Base-by-base conservation (phyloP, 2,797 vertebrate genomes). In the Margarornis squamiger region DNA sequence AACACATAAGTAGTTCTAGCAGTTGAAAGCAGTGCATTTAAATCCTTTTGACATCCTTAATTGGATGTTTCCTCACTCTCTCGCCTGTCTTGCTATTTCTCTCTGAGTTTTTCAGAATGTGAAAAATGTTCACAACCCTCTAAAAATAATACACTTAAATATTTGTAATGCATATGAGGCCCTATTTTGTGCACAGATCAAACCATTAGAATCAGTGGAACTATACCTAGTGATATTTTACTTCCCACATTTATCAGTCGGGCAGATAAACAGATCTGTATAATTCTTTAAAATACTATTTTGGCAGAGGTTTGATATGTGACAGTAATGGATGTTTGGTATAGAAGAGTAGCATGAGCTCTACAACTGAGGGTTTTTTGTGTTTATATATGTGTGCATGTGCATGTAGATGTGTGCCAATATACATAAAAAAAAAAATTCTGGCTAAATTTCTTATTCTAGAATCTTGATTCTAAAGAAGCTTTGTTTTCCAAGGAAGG, bases 1-100 rank as follows among this genome's bases (percentile, higher is more conserved):
- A 82, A 85, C 52, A 70, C 34, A 10, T 93, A 82, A 94, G 55
- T 71, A 66, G 73, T 92, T 93, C 32, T 90, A 97, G 77, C 93
- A 93, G 88, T 24, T 93, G 92, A 94, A 92, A 93, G 34, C 17
- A 55, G 59, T 73, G 32, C 52, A 86, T 84, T 95, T 92, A 95
- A 95, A 95, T 95, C 57, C 39, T 94, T 95, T 90, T 92, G 92
- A 95, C 96, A 92, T 86, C 72, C 82, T 91, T 97, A 96, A 95
- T 92, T 97, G 88, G 68, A 88, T 86, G 73, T 86, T 95, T 76
- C 62, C 19, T 72, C 2, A 1, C 36, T 88, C 36, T 73, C 74
- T 86, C 0, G 10, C 52, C 48, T 90, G 67, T 63, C 77, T 66
- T 92, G 67, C 4, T 74, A 11, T 86, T 90, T 68, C 16, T 71